Evolutionary conservation across 1,140 invertebrate species (phyloP).

Genomic region (Drosophila bocqueti): DNA sequence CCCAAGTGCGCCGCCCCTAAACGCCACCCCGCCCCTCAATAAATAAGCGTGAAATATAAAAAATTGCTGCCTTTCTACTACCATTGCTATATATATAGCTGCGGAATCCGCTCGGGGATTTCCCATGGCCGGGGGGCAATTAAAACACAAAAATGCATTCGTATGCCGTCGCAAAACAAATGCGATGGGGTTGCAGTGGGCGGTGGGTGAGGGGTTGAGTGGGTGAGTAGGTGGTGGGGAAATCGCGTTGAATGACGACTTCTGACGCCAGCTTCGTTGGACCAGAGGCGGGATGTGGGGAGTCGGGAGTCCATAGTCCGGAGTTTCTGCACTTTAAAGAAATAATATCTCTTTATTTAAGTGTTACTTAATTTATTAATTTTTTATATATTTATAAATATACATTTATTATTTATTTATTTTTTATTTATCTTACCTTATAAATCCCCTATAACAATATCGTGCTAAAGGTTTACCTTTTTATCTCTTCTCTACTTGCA

Average conservation of each 20-base stretch:
- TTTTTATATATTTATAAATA: not conserved
- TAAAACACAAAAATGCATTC: conserved; percentile 60
- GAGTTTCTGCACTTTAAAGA: conserved; percentile 1
- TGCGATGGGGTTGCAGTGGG: conserved; percentile 33
- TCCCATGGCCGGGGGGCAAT: conserved; percentile 38
- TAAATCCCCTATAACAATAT: too few relatives aligned
- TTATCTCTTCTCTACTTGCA: not conserved
- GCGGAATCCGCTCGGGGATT: conserved; percentile 28
- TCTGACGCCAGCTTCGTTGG: conserved; percentile 20
- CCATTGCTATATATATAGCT: conserved; percentile 7
- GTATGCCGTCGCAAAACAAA: conserved; percentile 63
- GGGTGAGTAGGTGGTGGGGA: not conserved
- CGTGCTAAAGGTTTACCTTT: not conserved
- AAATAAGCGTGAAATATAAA: conserved; percentile 49
- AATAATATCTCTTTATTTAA: not conserved
- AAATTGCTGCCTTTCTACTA: conserved; percentile 1
- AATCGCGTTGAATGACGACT: conserved; percentile 52
- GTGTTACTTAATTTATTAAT: not conserved
- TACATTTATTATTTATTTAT: too few relatives aligned
- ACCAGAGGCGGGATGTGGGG: not conserved
- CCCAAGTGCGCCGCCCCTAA: not conserved
- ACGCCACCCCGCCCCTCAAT: conserved; percentile 22
- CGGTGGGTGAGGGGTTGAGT: not conserved
- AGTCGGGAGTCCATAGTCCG: conserved; percentile 8
- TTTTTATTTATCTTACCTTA: too few relatives aligned